A percentile compares a stretch with the other conserved stretches of the same genome.
These are phyloP conservation scores for Maconellicoccus hirsutus DNA, from an alignment of 1,140 invertebrate species.

Conservation along the genomic window DNA sequence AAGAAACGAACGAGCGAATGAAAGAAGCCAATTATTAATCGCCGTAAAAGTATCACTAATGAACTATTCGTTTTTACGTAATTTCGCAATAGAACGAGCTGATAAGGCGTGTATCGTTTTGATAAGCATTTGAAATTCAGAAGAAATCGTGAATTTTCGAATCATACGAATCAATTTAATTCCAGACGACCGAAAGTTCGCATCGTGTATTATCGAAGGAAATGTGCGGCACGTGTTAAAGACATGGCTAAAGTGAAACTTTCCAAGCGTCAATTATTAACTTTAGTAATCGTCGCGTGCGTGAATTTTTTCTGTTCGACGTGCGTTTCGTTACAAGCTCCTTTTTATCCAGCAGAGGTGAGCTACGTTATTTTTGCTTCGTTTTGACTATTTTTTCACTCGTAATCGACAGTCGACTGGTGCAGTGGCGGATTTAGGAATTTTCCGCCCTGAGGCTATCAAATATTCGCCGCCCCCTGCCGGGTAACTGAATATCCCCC, in stretches of 20 bases:
- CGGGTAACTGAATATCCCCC: not conserved
- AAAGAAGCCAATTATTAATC: no score
- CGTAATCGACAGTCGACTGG: not conserved
- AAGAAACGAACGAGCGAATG: no score
- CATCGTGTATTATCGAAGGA: not conserved
- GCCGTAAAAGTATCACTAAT: no score
- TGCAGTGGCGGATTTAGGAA: no score
- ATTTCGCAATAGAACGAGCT: no score
- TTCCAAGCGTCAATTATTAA: not conserved
- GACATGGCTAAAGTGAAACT: not conserved
- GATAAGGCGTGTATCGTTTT: no score
- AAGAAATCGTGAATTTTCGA: no score
- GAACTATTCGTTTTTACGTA: no score
- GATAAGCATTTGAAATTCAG: no score
- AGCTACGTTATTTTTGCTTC: constrained; percentile 22
- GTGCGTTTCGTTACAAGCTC: constrained; percentile 45
- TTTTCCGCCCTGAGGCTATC: no score
- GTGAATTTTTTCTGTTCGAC: constrained; percentile 45
- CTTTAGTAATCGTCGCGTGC: constrained; percentile 35
- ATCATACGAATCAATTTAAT: not conserved
- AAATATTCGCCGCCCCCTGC: no score
- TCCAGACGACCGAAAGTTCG: not conserved
- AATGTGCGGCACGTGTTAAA: not conserved
- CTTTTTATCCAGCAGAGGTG: constrained; percentile 44
- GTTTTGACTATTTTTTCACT: constrained; percentile 3